Evolutionary conservation across 2,113 vertebrate genomes (phyloP).

Genomic region (Cryptotis parvus): DNA sequence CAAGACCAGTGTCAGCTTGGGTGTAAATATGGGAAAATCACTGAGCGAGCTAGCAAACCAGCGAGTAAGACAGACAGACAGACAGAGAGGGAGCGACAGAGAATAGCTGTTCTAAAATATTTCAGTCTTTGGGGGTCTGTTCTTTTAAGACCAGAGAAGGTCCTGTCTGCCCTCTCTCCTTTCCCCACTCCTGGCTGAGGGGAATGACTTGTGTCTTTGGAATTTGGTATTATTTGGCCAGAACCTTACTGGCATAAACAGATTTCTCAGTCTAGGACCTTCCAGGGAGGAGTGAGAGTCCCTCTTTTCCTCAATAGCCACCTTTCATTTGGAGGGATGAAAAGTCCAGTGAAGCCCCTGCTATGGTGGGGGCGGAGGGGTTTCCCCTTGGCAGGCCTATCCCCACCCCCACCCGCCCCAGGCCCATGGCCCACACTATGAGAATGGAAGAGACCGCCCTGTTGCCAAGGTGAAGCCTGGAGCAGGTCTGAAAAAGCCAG

Average conservation of each 20-base stretch:
- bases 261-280: conserved; percentile 48
- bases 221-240: conserved; percentile 78
- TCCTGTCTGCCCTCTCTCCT: conserved; percentile 14
- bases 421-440: background rate
- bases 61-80: too few relatives aligned
- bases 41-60: background rate
- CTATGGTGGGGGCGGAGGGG: background rate
- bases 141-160: conserved; percentile 67
- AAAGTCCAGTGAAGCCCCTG: background rate
- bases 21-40: conserved; percentile 48
- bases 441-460: conserved; percentile 2
- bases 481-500: background rate
- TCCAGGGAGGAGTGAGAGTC: conserved; percentile 39
- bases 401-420: background rate
- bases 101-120: conserved; percentile 61
- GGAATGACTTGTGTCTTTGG: conserved; percentile 75
- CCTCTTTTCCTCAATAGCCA: conserved; percentile 20
- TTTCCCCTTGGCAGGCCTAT: background rate
- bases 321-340: conserved; percentile 49
- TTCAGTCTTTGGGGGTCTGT: conserved; percentile 69
- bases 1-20: conserved; percentile 29
- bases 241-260: conserved; percentile 75
- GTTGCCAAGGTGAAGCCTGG: conserved; percentile 60
- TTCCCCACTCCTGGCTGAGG: conserved; percentile 58
- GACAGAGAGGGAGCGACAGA: background rate